Evolutionary conservation across 1,140 invertebrate genomes (phyloP), one percentile per base, ranked within the genome.

Genomic region (Drosophila elegans): DNA sequence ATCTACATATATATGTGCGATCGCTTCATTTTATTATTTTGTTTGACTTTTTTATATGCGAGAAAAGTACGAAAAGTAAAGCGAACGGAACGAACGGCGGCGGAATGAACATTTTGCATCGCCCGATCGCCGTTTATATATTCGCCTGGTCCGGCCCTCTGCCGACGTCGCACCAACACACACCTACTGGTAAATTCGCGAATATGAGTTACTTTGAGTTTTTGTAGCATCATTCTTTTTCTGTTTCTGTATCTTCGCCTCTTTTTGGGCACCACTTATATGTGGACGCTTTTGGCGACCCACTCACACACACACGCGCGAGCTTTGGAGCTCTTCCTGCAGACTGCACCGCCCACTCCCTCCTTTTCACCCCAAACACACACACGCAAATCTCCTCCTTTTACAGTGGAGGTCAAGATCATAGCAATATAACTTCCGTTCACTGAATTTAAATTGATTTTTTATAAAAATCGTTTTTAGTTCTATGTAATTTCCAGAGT

Each of bases 1-100:
- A 45, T 27, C 32, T 63, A 46, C 51, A 32, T 53, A 21, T 62
- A 4, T 29, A 21, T 46, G 64, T 36, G 76, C 63, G 82, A 86
- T 86, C 79, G 79, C 77, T 88, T 88, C 85, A 80, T 88, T 88
- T 86, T 88, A 79, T 84, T 88, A 84, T 88, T 89, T 89, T 89
- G 67, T 84, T 78, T 89, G 84, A 85, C 78, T 85, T 84, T 85
- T 76, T 84, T 81, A 81, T 81, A 74, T 81, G 60, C 76, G 80
- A 72, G 54, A 44, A 56, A 56, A 29, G 82, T 74, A 51, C 48
- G 48, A 51, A 72, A 80, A 80, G 72, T 80, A 83, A 79, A 77
- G 74, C 78, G 72, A 78, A 68, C 62, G 74, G 68, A 82, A 79
- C 83, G 83, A 68, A 80, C 80, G 64, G 60, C 82, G 51, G 49